Base-by-base conservation (phyloP, 2,113 vertebrate species). In the Elephas maximus region DNA sequence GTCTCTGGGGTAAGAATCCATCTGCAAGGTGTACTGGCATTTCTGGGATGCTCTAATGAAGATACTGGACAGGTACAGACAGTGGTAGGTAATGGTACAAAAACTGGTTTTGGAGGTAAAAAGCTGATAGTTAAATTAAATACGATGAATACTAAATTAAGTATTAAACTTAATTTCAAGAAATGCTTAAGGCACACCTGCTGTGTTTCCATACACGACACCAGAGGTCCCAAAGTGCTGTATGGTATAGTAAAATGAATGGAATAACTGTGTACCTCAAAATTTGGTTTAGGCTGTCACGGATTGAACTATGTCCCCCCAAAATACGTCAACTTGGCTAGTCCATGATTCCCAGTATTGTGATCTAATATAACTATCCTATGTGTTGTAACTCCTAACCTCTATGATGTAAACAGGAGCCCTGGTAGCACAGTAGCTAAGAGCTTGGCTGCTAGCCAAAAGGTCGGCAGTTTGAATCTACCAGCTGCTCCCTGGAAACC, bases 151-250 rank as follows among this genome's bases (percentile, higher is more conserved):
- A 95, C 33, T 44, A 77, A 85, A 76, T 44, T 44, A 77, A 85
- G 69, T 74, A 76, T 76, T 76, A 45, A 53, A 88, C 9, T 71
- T 57, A 73, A 93, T 85, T 85, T 90, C 45, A 92, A 77, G 69
- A 88, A 83, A 60, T 21, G 41, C 8, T 81, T 62, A 69, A 1
- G 30, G 69, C 21, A 74, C 37, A 48, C 24, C 26, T 33, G 28
- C 21, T n/a, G n/a, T 37, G n/a, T 0, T 28, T 17, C 18, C 24
- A 11, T 4, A 37, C 2, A 8, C 2, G 48, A 69, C 28, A 33
- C 17, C 20, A 57, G 28, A 63, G 28, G 67, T 20, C 48, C 21
- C 12, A 24, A 14, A 18, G 2, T n/a, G 44, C 0, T 0, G 63
- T 21, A 45, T 0, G 2, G 8, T 14, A 5, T 5, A 6, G 33